Evolutionary conservation across 2,113 vertebrate genomes (phyloP), one percentile per base, ranked within the genome.

Genomic region (Tapirus terrestris): DNA sequence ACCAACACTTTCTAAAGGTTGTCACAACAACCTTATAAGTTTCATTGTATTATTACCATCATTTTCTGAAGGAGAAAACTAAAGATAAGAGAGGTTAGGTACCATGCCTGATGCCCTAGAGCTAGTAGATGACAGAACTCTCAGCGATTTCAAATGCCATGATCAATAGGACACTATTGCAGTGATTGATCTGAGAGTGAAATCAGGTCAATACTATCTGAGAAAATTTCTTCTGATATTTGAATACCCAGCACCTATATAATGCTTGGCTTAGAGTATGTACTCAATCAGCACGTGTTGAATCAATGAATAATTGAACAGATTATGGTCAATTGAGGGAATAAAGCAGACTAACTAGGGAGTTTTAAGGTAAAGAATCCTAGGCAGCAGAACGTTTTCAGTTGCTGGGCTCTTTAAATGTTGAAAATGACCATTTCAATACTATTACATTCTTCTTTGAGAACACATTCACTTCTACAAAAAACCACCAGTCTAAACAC

Each of bases 61-160:
- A 68, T 90, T 91, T 93, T 93, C 39, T 58, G 10, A 85, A 79
- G 45, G 12, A 58, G 43, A 94, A 83, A 96, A 87, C 20, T 85
- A 68, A 88, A 88, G 23, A n/a, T 63, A 51, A 63, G 72, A 67
- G 48, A 73, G 5, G 10, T 56, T 43, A 84, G 29, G 20, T 65
- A 80, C 75, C 45, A 43, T 51, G 4, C 6, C 8, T 81, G 73
- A 60, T 5, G 3, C 18, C 63, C 14, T n/a, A 79, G 4, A 81
- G 11, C n/a, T 79, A 63, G 21, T 45, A 75, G 90, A 51, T 45
- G 20, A 89, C 16, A 36, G 29, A 73, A 39, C 2, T 68, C 8
- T 60, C 51, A 23, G 10, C 0, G 48, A 89, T 68, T 70, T 75
- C 87, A 83, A 76, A 96, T 17, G 9, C 51, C 5, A 20, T 13